Evolutionary conservation across 2,113 vertebrate species (phyloP).

Genomic region (Steatornis caripensis): DNA sequence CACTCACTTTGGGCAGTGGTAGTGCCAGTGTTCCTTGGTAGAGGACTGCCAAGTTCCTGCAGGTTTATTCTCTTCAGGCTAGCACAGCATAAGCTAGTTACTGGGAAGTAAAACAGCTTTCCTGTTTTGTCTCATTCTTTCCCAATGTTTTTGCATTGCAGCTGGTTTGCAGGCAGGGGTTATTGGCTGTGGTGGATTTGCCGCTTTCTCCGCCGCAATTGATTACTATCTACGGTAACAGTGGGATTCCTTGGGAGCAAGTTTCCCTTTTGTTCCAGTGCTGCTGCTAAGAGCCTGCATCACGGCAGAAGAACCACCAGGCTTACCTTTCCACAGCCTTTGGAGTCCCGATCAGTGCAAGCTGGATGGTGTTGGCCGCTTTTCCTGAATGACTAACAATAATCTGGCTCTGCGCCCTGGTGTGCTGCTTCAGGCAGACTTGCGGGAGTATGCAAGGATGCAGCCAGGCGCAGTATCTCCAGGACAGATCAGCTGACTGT

Average conservation of each 20-base stretch:
- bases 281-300: constrained; percentile 21
- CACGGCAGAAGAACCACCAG: not conserved
- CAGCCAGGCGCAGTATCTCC: not conserved
- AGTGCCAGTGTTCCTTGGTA: not conserved
- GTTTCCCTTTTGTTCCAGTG: not conserved
- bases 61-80: not conserved
- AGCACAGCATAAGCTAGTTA: not conserved
- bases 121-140: not conserved
- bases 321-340: not conserved
- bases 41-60: not conserved
- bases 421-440: not conserved
- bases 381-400: constrained; percentile 15
- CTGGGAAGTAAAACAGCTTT: not conserved
- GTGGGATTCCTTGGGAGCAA: not conserved
- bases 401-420: not conserved
- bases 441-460: not conserved
- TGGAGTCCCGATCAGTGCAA: not conserved
- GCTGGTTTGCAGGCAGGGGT: constrained; percentile 91
- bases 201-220: constrained; percentile 93
- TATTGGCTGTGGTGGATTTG: constrained; percentile 94
- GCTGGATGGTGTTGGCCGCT: not conserved
- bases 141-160: constrained; percentile 57
- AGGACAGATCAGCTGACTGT: constrained; percentile 18
- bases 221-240: constrained; percentile 91
- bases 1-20: not conserved